Evolutionary conservation across 1,140 invertebrate species (phyloP).

Genomic region (Drosophila melanica): DNA sequence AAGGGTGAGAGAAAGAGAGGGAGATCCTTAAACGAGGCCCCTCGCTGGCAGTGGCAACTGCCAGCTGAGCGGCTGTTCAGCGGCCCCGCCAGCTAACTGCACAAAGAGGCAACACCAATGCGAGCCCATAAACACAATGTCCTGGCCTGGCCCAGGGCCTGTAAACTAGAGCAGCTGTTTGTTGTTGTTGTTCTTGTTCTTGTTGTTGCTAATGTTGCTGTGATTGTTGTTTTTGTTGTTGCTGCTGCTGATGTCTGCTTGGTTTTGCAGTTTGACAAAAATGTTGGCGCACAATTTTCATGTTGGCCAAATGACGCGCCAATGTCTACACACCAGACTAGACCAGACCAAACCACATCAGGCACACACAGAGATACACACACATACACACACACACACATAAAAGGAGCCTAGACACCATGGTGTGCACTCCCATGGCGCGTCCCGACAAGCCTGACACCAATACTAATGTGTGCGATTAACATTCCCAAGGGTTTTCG

Average conservation of each 20-base stretch:
- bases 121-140: constrained; percentile 49
- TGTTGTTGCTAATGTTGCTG: constrained; percentile 8
- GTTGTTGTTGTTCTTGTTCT: constrained; percentile 24
- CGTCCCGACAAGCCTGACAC: constrained; percentile 65
- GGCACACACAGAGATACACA: neutral
- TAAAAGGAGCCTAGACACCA: constrained; percentile 12
- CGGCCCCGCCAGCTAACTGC: constrained; percentile 16
- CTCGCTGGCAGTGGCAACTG: constrained; percentile 44
- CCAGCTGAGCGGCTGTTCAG: constrained; percentile 1
- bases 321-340: constrained; percentile 40
- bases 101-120: constrained; percentile 17
- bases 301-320: constrained; percentile 66
- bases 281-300: constrained; percentile 66
- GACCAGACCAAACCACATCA: neutral
- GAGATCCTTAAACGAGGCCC: constrained; percentile 60
- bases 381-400: neutral
- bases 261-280: constrained; percentile 62
- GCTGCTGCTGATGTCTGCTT: constrained; percentile 32
- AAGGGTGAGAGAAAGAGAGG: neutral
- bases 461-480: constrained; percentile 81
- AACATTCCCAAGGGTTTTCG: constrained; percentile 67
- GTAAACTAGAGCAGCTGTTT: constrained; percentile 25
- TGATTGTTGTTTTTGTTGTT: constrained; percentile 17
- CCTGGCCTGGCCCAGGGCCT: constrained; percentile 23
- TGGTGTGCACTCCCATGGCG: constrained; percentile 50